Conservation (phyloP, 1,140 invertebrate genomes). For the Drosophila nasuta region DNA sequence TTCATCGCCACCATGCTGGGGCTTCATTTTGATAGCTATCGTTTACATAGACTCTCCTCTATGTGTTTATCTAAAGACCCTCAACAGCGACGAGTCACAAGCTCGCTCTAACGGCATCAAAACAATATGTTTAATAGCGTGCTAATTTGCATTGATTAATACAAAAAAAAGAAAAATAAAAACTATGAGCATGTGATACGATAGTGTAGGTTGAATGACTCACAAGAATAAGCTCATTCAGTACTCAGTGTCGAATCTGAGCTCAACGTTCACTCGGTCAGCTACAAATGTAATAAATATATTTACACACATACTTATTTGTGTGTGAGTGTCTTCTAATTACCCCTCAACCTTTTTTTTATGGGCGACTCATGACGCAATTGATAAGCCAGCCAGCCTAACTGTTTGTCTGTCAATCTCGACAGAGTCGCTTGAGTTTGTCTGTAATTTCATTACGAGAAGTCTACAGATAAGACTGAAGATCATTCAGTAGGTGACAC, state of each 20-base stretch:
- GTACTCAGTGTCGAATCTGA: conserved; percentile 1
- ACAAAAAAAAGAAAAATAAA: neutral
- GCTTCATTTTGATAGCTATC: conserved; percentile 37
- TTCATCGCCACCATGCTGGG: conserved; percentile 25
- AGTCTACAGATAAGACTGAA: conserved; percentile 21
- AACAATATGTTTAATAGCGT: conserved; percentile 51
- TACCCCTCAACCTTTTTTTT: conserved; percentile 11
- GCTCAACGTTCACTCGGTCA: conserved; percentile 49
- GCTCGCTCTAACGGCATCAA: conserved; percentile 38
- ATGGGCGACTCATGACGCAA: conserved; percentile 53
- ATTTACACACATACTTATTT: neutral
- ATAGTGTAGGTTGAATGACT: conserved; percentile 47
- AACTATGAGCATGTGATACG: conserved; percentile 58
- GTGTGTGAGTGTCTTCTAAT: conserved; percentile 9
- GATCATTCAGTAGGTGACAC: conserved; percentile 49
- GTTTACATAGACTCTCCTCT: conserved; percentile 40
- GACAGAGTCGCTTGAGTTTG: conserved; percentile 10
- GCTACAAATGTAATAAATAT: conserved; percentile 5
- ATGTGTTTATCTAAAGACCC: conserved; percentile 20
- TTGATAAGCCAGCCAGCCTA: conserved; percentile 61
- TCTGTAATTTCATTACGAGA: conserved; percentile 50
- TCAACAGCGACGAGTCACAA: conserved; percentile 41
- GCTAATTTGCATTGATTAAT: conserved; percentile 70
- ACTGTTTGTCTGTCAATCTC: conserved; percentile 18
- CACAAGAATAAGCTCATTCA: conserved; percentile 21